A percentile compares a stretch with the other conserved stretches of the same genome.
Conservation (phyloP, 2,113 vertebrate species). For the Hypanus sabinus region DNA sequence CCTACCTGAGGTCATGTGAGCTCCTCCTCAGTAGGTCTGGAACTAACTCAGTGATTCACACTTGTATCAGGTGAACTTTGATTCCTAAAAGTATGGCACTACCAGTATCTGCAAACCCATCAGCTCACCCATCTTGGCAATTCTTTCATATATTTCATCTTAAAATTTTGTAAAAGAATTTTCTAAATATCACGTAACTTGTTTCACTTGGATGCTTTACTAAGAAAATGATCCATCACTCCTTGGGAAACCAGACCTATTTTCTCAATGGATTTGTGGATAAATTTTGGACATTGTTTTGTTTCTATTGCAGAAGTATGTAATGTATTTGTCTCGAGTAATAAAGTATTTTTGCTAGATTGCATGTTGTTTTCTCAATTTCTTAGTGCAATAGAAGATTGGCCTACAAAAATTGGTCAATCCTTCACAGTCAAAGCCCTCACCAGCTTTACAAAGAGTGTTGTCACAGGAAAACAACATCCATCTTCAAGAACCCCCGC, state of each 20-base stretch:
- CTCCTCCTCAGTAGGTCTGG: neutral
- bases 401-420: neutral
- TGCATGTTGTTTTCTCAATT: neutral
- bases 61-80: neutral
- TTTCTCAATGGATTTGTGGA: neutral
- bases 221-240: neutral
- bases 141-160: neutral
- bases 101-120: neutral
- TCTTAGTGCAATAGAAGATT: neutral
- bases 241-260: neutral
- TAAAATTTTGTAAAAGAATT: neutral
- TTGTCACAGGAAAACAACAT: no score
- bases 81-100: neutral
- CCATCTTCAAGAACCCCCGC: no score
- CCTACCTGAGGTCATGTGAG: neutral
- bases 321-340: neutral
- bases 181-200: neutral
- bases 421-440: no score
- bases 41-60: neutral
- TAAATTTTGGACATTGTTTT: neutral
- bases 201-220: neutral
- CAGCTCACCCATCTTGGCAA: neutral
- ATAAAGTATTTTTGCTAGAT: constrained; percentile 24
- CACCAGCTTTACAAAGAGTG: no score
- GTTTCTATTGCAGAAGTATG: neutral